Base-by-base conservation (phyloP, 2,113 vertebrate genomes). In the Vidua chalybeata region DNA sequence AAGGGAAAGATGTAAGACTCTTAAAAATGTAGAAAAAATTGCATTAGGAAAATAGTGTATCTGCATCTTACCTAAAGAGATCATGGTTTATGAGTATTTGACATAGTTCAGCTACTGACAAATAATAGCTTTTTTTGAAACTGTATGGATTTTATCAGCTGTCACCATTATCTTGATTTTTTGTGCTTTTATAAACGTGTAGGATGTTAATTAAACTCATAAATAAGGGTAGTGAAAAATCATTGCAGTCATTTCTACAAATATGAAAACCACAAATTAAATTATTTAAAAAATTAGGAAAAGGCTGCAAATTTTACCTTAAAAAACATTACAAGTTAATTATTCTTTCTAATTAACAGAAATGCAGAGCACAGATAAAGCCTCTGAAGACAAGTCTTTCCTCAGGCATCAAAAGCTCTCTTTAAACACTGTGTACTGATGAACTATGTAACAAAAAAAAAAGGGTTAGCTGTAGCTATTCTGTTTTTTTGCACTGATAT, bases 381-480 rank as follows among this genome's bases (percentile, higher is more conserved):
- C 23, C 54, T 82, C 66, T 66, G 75, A 91, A 89, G 46, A 71
- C 6, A 39, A 62, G 28, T 79, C 7, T 73, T 89, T 67, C 59
- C 63, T 56, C 31, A 27, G 54, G 33, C 41, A 75, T 82, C 75
- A 80, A 63, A 61, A 61, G 64, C 54, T 59, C 61, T 43, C 31
- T 91, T 84, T 90, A 95, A 89, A 93, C 71, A 94, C 7, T 30
- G 16, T 19, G 14, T 68, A 76, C 49, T 31, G 69, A 71, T 64
- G 56, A 88, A 75, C 28, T 64, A 94, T 92, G 71, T 87, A 95
- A 80, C 51, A 84, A 90, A 89, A 78, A 78, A 77, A 66, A 46
- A 9, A 26, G 35, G 27, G 56, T 46, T 89, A 88, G 90, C 48
- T 84, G 41, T 30, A 89, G 73, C 46, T 89, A 92, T 80, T 93